Base-by-base conservation (phyloP, 2,797 vertebrate genomes). In the Channa striata region DNA sequence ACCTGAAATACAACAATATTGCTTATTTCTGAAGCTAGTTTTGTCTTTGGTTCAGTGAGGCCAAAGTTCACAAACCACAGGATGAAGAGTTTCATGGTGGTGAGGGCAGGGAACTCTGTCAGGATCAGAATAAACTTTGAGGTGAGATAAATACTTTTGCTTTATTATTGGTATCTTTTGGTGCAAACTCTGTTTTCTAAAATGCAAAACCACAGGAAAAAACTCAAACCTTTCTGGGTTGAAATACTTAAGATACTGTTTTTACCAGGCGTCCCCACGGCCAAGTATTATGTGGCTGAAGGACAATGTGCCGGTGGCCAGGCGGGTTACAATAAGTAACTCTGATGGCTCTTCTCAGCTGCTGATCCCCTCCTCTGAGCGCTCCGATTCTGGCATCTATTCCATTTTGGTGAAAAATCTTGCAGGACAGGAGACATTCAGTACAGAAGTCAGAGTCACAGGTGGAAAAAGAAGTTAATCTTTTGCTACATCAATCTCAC, bases 201-300 rank as follows among this genome's bases (percentile, higher is more conserved):
- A 5, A 47, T 14, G 9, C 19, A 25, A 3, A 69, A 60, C 9
- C 2, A 40, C 37, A 54, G n/a, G 53, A 1, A 6, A 2, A 67
- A 70, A 51, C 11, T 12, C 2, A 58, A 39, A 17, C 13, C 7
- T 33, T 47, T 56, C 52, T 34, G 4, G n/a, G 36, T 12, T 54
- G 1, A 58, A 19, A 70, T 57, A n/a, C 10, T 69, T 11, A 57
- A 44, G 20, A 52, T 49, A 43, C 34, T 30, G 16, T 71, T 40
- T 72, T 37, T 42, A 12, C 64, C 87, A 98, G 97, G 96, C 93
- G 0, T 93, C 92, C 36, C 96, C 96, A 0, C 52, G 62, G 52
- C 94, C 95, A 0, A 84, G 90, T 49, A 92, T 96, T 59, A 85
- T 74, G 54, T 97, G 96, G 96, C 64, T 94, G 0, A 98, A 96